Evolutionary conservation across 2,797 vertebrate species (phyloP), one percentile per base, ranked within the genome.

Genomic region (Eulemur rubriventer): DNA sequence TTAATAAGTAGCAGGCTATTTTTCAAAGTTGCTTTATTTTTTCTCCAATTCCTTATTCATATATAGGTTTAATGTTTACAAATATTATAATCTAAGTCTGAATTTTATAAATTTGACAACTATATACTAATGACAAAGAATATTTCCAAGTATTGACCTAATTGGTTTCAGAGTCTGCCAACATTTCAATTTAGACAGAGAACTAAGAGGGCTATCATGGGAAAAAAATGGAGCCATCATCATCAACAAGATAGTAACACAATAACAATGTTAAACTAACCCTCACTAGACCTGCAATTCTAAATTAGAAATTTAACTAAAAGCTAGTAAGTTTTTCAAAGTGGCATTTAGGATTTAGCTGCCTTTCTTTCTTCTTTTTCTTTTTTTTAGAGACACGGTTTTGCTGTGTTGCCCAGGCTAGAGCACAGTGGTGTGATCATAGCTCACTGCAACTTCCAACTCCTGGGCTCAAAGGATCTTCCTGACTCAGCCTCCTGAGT

Each of bases 131-230:
- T 28, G 43, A 80, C 30, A 92, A 70, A 38, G 33, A 63, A 55
- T 50, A n/a, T 80, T 84, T 55, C 65, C 65, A 91, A 73, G 13
- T 83, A 87, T 7, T 70, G 26, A 63, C 50, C n/a, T 92, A 80
- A 61, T 67, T 78, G 86, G 33, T 55, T 94, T 81, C 33, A 69
- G 22, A 79, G 14, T 61, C 48, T 79, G 55, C 57, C 50, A 94
- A 59, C 69, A 95, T 61, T 90, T 96, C 81, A 87, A 17, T 73
- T 95, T 82, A 78, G 46, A 83, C 7, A 93, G 52, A 94, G 59
- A 96, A 85, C n/a, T 55, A 72, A 63, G 24, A 67, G n/a, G 55
- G 33, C 69, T 82, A 38, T 14, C 70, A 8, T 55, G 41, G 26
- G 26, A 48, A 10, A 70, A 59, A 57, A 11, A 33, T 9, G n/a